phyloP scores from a whole-genome alignment of 1,140 invertebrate genomes.

The Trachymyrmex cornetzi region DNA sequence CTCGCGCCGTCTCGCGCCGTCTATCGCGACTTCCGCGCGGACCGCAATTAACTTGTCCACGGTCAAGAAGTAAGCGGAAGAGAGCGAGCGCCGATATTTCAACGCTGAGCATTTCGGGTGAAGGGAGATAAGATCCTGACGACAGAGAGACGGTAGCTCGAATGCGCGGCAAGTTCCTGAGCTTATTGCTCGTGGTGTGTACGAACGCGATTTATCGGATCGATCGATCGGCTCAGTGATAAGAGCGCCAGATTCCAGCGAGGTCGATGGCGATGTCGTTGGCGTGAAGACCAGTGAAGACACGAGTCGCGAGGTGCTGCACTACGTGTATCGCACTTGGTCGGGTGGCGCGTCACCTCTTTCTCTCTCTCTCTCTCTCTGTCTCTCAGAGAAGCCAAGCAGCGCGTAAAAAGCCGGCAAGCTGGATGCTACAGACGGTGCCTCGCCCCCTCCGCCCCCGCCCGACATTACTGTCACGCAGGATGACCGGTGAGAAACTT shows the following conservation, averaged over 20 bases:
- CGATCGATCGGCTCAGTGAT: constrained; percentile 33
- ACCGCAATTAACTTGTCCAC: not conserved
- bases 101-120: not conserved
- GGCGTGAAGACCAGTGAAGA: constrained; percentile 56
- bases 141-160: not conserved
- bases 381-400: constrained; percentile 44
- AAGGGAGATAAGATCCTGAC: not conserved
- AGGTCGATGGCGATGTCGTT: constrained; percentile 36
- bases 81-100: not conserved
- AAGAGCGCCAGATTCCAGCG: constrained; percentile 26
- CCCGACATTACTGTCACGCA: constrained; percentile 86
- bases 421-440: constrained; percentile 86
- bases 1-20: not conserved
- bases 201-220: constrained; percentile 21
- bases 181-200: constrained; percentile 31
- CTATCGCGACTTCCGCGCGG: not conserved
- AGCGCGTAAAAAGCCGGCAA: constrained; percentile 83
- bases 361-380: not conserved
- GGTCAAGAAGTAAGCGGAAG: too few species aligned
- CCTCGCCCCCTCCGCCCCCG: constrained; percentile 84
- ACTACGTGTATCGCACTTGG: not conserved
- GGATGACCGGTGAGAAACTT: constrained; percentile 84
- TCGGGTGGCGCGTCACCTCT: not conserved
- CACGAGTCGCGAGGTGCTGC: not conserved
- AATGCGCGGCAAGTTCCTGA: constrained; percentile 13